Evolutionary conservation across 2,888 invertebrate species (phyloP), one percentile per base, ranked within the genome.

Genomic region (Choreutis nemorana): DNA sequence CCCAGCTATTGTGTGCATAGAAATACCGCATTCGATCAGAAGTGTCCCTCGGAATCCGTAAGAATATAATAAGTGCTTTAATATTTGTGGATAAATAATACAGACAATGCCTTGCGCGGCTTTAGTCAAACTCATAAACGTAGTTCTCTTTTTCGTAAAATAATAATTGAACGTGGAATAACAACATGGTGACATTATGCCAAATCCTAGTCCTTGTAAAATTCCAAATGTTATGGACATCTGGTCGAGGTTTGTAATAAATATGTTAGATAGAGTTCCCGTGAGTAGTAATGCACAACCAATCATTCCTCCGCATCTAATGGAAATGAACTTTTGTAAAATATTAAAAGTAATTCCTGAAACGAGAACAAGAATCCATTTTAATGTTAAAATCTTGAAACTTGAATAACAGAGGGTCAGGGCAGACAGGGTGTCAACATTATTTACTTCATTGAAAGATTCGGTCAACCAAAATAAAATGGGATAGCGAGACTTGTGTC

Each of bases 11-110:
- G 78, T 71, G 39, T 87, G 77, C 14, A 86, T 52, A 16, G 85
- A 81, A 40, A 87, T 55, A 20, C 81, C 86, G 10, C 83, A 80
- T 30, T 83, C 55, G 20, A 87, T 59, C 0, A 83, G 59, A 11
- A 84, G 60, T 1, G 86, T 83, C 14, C 86, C 86, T 59, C 85
- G 67, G 46, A 85, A 87, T 29, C 86, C 87, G 30, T 83, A 86
- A 0, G 43, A 31, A 0, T 52, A 54, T 56, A 85, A 66, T 23
- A 82, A 60, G 12, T 58, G 47, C 40, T 81, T 82, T 5, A 83
- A 54, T 1, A 83, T 38, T 26, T 80, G 73, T 1, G 87, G 87
- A 53, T 82, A 84, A 37, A 78, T 66, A 49, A 87, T 86, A 5
- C 81, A 55, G 8, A 81, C 60, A 0, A 82, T 47, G 3, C 83